Percentiles rank a stretch among this genome's conserved stretches.
Evolutionary conservation across 2,797 vertebrate species (phyloP).

Genomic region (Sebastes paucispinis): DNA sequence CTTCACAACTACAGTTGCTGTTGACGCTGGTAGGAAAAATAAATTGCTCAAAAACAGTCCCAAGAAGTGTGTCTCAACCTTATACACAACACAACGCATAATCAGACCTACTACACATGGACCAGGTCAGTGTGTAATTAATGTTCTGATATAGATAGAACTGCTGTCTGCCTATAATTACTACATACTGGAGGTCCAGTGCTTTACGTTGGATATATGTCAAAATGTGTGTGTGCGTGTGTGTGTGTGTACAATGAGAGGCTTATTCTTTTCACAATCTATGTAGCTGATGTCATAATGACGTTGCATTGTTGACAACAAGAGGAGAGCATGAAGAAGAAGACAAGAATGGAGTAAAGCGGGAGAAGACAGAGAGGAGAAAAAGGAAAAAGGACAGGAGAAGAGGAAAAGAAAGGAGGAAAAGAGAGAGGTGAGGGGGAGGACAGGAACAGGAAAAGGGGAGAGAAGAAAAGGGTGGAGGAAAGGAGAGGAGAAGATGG

Average conservation of each 20-base stretch:
- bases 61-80: too few relatives aligned
- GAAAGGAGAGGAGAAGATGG: not conserved
- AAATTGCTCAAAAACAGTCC: too few relatives aligned
- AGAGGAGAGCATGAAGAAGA: not conserved
- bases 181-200: not conserved
- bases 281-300: not conserved
- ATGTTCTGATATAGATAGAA: conserved; percentile 21
- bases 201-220: not conserved
- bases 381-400: not conserved
- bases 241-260: not conserved
- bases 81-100: too few relatives aligned
- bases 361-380: not conserved
- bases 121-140: conserved; percentile 44
- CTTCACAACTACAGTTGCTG: too few relatives aligned
- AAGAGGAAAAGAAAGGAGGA: not conserved
- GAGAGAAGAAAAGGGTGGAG: not conserved
- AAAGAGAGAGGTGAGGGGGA: not conserved
- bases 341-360: not conserved
- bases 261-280: not conserved
- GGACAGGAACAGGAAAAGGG: too few relatives aligned
- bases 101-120: not conserved
- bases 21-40: too few relatives aligned
- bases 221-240: not conserved
- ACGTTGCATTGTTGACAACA: not conserved
- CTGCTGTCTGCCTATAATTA: conserved; percentile 29